A percentile compares a stretch with the other conserved stretches of the same genome.
Conservation (phyloP, 2,797 vertebrate species). For the Notolabrus celidotus region DNA sequence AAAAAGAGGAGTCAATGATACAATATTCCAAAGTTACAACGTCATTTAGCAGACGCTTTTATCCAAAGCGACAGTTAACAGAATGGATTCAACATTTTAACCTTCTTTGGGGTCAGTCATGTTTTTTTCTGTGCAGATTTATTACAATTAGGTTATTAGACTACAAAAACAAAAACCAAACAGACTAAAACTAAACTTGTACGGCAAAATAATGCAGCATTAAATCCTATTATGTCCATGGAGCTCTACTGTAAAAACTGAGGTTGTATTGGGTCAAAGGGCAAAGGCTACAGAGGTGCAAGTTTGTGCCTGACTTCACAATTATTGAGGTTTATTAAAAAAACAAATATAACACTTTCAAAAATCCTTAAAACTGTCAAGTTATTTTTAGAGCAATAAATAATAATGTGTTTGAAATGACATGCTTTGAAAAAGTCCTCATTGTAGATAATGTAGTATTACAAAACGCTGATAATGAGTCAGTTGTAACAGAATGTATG, state of each 20-base stretch:
- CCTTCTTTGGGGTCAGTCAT: constrained; percentile 4
- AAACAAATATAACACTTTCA: too few species aligned
- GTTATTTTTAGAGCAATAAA: too few species aligned
- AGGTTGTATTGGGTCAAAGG: background rate
- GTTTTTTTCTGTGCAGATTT: constrained; percentile 17
- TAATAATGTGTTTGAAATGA: too few species aligned
- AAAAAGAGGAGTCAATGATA: constrained; percentile 29
- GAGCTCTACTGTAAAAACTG: too few species aligned
- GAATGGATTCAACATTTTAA: background rate
- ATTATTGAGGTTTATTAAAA: background rate
- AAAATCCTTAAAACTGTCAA: too few species aligned
- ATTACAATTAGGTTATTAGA: constrained; percentile 10
- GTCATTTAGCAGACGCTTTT: too few species aligned
- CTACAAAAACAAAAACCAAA: constrained; percentile 4
- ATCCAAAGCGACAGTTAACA: constrained; percentile 24
- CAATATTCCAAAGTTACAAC: too few species aligned
- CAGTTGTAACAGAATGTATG: too few species aligned
- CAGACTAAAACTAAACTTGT: constrained; percentile 1
- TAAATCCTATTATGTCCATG: background rate
- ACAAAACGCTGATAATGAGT: too few species aligned
- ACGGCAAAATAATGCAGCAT: background rate
- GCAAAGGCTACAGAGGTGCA: constrained; percentile 2
- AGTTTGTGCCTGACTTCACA: constrained; percentile 10
- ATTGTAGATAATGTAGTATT: too few species aligned
- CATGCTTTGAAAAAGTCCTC: too few species aligned